Evolutionary conservation across 2,797 vertebrate species (phyloP), one percentile per base, ranked within the genome.

Genomic region (Alfaro cultratus): DNA sequence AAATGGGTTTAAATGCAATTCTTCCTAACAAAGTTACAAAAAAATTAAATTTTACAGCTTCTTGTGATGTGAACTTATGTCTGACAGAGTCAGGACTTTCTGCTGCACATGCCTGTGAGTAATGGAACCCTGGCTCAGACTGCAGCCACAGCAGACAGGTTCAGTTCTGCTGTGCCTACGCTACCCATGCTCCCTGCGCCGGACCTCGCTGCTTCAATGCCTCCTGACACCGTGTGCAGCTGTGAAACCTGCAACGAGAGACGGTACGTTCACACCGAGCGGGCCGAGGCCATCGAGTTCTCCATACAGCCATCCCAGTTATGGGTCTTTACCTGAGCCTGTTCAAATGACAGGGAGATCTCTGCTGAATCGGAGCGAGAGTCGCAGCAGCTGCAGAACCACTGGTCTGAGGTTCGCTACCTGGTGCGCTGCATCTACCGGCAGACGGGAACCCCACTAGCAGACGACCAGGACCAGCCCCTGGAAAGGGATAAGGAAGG

Each of bases 401-500:
- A 97, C 94, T 99, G 98, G 98, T 98, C 98, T 1, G 98, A 99
- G 93, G 98, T 99, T 70, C 97, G 98, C 77, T 99, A 99, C 93
- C 95, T 97, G 92, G 98, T 99, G 76, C 97, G 98, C 76, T 99
- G 98, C 89, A 97, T 99, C 91, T 99, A 99, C 94, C 97, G 98
- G 29, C 98, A 99, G 91, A 97, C 98, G 1, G 98, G 98, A 77
- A 99, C 98, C 1, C 96, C 97, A 0, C 90, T 99, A 86, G 97
- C 97, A 16, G 97, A 99, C 9, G 98, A 99, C 93, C 97, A 98
- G 4, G 98, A 99, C 91, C 98, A 98, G 23, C 96, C 98, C 1
- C 89, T 98, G 68, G 97, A 98, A 87, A 96, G 97, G 74, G 98
- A 98, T 94, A 97, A 96, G 93, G 98, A 99, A 73, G 96, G 98